phyloP scores from a whole-genome alignment of 2,888 invertebrate species.

The Argyresthia goedartella region DNA sequence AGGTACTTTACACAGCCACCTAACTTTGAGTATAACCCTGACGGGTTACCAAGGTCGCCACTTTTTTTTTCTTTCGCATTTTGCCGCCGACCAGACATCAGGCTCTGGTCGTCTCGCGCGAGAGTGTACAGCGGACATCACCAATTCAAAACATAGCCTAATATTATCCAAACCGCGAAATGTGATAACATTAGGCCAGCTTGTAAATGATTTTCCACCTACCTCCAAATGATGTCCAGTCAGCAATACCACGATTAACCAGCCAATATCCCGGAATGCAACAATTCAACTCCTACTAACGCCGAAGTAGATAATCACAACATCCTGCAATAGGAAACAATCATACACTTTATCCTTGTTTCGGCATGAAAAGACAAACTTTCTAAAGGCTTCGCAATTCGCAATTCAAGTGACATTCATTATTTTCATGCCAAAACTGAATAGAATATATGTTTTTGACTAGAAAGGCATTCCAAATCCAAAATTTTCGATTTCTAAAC shows the following conservation, averaged over 20 bases:
- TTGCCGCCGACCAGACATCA: no score
- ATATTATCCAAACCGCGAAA: neutral
- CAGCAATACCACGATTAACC: conserved; percentile 12
- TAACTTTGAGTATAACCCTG: no score
- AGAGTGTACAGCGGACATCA: no score
- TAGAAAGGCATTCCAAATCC: neutral
- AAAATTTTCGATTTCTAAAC: neutral
- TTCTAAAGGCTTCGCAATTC: conserved; percentile 11
- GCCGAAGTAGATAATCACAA: conserved; percentile 23
- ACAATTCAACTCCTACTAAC: conserved; percentile 21
- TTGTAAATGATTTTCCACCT: conserved; percentile 1
- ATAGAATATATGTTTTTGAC: neutral
- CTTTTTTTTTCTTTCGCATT: no score
- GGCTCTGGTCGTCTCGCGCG: no score
- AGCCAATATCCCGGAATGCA: conserved; percentile 49
- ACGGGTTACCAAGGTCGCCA: no score
- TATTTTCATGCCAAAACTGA: neutral
- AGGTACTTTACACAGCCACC: no score
- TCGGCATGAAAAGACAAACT: conserved; percentile 25
- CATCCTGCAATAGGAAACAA: conserved; percentile 30
- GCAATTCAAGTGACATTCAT: neutral
- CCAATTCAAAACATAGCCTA: no score
- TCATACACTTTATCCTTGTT: conserved; percentile 46
- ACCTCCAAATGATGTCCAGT: conserved; percentile 15
- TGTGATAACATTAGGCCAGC: neutral